phyloP scores from a whole-genome alignment of 2,888 invertebrate genomes.

The Alsophila aescularia region DNA sequence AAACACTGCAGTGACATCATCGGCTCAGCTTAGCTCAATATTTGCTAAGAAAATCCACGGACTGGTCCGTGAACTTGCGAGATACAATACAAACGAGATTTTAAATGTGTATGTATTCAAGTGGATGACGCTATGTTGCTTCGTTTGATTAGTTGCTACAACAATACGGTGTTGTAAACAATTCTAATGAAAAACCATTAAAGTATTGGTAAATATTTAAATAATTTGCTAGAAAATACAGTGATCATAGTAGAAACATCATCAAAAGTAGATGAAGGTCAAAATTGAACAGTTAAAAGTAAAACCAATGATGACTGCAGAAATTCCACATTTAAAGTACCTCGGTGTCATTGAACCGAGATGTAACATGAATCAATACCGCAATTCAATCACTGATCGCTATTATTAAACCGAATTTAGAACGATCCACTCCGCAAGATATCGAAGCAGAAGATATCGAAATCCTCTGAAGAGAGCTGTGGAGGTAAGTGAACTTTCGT shows the following conservation, averaged over 20 bases:
- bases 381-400: conserved; percentile 41
- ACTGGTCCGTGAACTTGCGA: conserved; percentile 55
- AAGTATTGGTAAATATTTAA: not conserved
- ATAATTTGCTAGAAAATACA: not conserved
- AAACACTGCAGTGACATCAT: conserved; percentile 69
- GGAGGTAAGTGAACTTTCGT: conserved; percentile 52
- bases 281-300: not conserved
- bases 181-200: conserved; percentile 3
- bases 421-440: conserved; percentile 62
- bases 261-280: conserved; percentile 16
- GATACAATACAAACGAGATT: conserved; percentile 25
- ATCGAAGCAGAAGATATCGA: conserved; percentile 55
- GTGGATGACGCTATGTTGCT: conserved; percentile 13
- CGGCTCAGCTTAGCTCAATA: conserved; percentile 58
- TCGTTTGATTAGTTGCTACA: conserved; percentile 11
- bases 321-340: not conserved
- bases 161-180: conserved; percentile 9
- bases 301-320: not conserved
- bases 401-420: conserved; percentile 57
- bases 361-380: conserved; percentile 37
- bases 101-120: conserved; percentile 16
- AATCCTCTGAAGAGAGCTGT: conserved; percentile 38
- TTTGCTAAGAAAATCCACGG: conserved; percentile 53
- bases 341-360: conserved; percentile 29
- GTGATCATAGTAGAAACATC: not conserved